Percentiles rank a stretch among this genome's conserved stretches.
These are phyloP conservation scores for Myathropa florea DNA, from an alignment of 2,888 invertebrate genomes.

Conservation along the genomic window DNA sequence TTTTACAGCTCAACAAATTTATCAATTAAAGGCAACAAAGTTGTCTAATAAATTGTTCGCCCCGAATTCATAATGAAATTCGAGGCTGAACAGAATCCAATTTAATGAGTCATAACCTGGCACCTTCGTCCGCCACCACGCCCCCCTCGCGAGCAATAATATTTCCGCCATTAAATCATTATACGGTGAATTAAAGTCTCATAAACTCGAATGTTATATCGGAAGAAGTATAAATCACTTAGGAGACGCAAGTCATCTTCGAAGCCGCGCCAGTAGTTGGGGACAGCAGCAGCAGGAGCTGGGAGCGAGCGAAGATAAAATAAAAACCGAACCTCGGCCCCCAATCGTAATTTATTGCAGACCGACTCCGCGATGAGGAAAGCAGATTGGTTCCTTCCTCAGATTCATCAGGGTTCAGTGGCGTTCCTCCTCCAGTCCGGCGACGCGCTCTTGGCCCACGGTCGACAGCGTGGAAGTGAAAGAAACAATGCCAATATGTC, in stretches of 20 bases:
- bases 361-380: not conserved
- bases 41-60: conserved; percentile 14
- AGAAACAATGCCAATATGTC: conserved; percentile 20
- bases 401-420: not conserved
- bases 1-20: conserved; percentile 18
- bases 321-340: not conserved
- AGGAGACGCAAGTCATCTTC: conserved; percentile 18
- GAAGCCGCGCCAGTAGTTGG: not conserved
- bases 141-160: conserved; percentile 4
- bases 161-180: conserved; percentile 39
- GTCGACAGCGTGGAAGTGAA: not conserved
- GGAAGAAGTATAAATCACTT: conserved; percentile 32
- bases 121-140: not conserved
- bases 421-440: too few relatives aligned
- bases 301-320: not conserved
- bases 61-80: conserved; percentile 3
- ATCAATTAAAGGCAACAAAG: conserved; percentile 22
- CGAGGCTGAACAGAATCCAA: not conserved
- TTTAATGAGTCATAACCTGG: conserved; percentile 32
- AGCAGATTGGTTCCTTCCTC: conserved; percentile 23
- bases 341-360: conserved; percentile 34
- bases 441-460: too few relatives aligned
- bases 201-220: conserved; percentile 29
- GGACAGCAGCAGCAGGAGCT: too few relatives aligned
- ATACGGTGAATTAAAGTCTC: conserved; percentile 27